Evolutionary conservation across 2,888 invertebrate genomes (phyloP).

Genomic region (Rapana venosa): DNA sequence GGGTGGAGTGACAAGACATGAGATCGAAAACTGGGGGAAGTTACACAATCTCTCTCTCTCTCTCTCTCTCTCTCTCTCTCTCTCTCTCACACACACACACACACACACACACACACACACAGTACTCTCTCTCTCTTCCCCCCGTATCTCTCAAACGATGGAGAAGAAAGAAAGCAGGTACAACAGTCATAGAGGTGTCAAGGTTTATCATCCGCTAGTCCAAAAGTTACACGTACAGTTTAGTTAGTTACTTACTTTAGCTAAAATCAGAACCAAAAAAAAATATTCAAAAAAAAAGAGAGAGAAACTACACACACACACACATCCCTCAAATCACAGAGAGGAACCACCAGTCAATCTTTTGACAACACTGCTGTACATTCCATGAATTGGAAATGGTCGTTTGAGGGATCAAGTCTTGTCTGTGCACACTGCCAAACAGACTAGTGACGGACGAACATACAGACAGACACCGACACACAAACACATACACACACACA

Average conservation of each 20-base stretch:
- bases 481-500: too few relatives aligned
- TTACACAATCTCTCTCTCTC: too few relatives aligned
- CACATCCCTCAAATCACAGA: not conserved
- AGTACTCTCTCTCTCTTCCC: not conserved
- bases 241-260: not conserved
- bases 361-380: too few relatives aligned
- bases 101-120: too few relatives aligned
- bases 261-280: not conserved
- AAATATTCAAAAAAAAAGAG: not conserved
- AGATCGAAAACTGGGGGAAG: not conserved
- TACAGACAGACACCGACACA: too few relatives aligned
- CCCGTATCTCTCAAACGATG: not conserved
- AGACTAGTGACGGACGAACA: too few relatives aligned
- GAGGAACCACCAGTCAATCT: too few relatives aligned
- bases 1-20: not conserved
- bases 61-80: conserved; percentile 9
- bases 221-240: too few relatives aligned
- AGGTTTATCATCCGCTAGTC: not conserved
- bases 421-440: too few relatives aligned
- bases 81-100: too few relatives aligned
- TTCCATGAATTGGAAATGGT: not conserved
- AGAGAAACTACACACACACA: not conserved
- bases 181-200: not conserved
- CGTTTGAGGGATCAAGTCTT: too few relatives aligned
- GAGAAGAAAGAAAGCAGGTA: not conserved